Base-by-base conservation (phyloP, 2,113 vertebrate genomes). In the Callocephalon fimbriatum region DNA sequence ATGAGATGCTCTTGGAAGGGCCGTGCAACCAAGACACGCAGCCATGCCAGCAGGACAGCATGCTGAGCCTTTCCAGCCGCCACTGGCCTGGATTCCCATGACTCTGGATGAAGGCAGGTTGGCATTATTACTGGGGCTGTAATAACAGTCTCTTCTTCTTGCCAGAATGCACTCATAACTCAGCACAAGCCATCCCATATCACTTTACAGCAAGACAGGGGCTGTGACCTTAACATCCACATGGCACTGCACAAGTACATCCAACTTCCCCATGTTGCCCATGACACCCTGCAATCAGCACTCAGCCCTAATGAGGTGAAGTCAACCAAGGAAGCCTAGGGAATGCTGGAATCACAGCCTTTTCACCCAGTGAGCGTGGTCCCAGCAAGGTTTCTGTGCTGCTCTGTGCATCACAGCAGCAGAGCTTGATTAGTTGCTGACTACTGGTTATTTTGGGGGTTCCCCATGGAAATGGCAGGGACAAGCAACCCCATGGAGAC, bases 231-330 rank as follows among this genome's bases (percentile, higher is more conserved):
- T n/a, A 74, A 48, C 20, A 70, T 20, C 44, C 23, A 2, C 72
- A 13, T 2, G 21, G 61, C 38, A 38, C 61, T 3, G n/a, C 42
- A 4, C 0, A 0, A 1, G 0, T 14, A 8, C 45, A 90, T 48
- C 85, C 51, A 48, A 6, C 20, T 40, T 45, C 23, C 9, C 29
- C 1, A 6, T 3, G 0, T 19, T 42, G 68, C 38, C 63, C 48
- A 7, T 45, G 58, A 15, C 35, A 4, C 54, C 21, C 20, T 5
- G 32, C 53, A 16, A 38, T 3, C 53, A 7, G 51, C 70, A 31
- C 25, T 3, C 50, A 35, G 5, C 2, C 1, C 40, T 7, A 35
- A 27, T 0, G 2, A 54, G 47, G 44, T 11, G 53, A 59, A 59
- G 51, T 3, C 53, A 4, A 26, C 31, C 42, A 20, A 58, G 23